These are phyloP conservation scores for Astreopora myriophthalma DNA, from an alignment of 64 coral and sea anemone genomes.

Conservation along the genomic window DNA sequence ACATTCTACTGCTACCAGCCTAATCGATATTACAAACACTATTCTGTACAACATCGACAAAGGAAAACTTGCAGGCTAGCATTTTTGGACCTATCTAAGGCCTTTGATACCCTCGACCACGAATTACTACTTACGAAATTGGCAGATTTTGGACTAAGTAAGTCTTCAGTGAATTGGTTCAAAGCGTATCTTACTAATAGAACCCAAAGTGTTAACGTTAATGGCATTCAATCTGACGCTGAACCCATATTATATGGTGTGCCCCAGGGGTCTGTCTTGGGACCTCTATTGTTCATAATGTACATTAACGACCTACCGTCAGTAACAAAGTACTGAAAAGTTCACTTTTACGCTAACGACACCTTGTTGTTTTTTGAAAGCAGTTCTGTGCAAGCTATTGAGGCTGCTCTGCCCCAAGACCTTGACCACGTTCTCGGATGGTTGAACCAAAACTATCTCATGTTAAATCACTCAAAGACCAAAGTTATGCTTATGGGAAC, in stretches of 20 bases:
- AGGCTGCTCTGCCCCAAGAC: not conserved
- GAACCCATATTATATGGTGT: conserved; percentile 2
- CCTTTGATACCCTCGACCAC: conserved; percentile 27
- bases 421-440: not conserved
- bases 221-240: not conserved
- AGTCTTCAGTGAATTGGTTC: conserved; percentile 13
- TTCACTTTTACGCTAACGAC: conserved; percentile 22
- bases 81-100: not conserved
- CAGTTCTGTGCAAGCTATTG: not conserved
- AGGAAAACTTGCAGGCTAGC: not conserved
- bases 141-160: no score
- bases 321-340: not conserved
- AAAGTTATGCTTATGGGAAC: no score
- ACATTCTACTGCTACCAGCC: no score
- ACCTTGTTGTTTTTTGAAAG: conserved; percentile 16
- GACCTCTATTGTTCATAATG: conserved; percentile 42
- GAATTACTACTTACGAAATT: conserved; percentile 7
- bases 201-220: not conserved
- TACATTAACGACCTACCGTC: conserved; percentile 51
- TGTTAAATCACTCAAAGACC: no score
- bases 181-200: not conserved
- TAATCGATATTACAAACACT: not conserved
- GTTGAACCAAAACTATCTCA: not conserved
- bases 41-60: conserved; percentile 35
- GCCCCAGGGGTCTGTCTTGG: not conserved